Conservation (phyloP, 35 echinoderm and acorn worm genomes). For the Anneissia japonica region DNA sequence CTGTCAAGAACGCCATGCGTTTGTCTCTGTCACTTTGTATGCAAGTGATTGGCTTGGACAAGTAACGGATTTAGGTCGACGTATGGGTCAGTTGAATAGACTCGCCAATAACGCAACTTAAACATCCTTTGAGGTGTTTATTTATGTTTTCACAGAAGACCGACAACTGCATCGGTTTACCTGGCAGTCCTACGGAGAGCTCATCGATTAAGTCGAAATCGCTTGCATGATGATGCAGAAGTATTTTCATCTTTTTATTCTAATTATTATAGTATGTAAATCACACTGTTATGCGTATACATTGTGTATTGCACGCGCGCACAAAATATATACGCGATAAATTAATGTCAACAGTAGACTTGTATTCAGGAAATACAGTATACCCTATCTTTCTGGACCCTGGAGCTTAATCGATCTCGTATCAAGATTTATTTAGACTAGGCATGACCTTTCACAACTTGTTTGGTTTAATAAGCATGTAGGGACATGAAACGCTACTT, state of each 20-base stretch:
- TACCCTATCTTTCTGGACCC: background rate
- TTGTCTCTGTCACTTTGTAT: background rate
- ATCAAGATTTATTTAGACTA: constrained; percentile 1
- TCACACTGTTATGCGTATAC: no score
- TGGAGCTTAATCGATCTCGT: background rate
- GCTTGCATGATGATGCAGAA: no score
- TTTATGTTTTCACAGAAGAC: background rate
- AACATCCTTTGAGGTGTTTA: background rate
- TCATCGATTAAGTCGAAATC: background rate
- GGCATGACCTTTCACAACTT: background rate
- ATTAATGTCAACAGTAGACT: no score
- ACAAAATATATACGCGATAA: no score
- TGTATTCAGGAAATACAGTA: no score
- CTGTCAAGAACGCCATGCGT: background rate
- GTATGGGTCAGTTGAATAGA: background rate
- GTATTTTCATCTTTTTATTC: no score
- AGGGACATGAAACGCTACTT: background rate
- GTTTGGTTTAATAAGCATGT: background rate
- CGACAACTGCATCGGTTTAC: background rate
- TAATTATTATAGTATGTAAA: no score
- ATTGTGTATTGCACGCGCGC: no score
- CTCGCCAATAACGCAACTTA: background rate
- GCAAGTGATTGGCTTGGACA: background rate
- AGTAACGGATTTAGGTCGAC: background rate
- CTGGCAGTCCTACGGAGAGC: background rate